These are phyloP conservation scores for Eira barbara DNA, from an alignment of 2,113 vertebrate genomes.

Conservation along the genomic window DNA sequence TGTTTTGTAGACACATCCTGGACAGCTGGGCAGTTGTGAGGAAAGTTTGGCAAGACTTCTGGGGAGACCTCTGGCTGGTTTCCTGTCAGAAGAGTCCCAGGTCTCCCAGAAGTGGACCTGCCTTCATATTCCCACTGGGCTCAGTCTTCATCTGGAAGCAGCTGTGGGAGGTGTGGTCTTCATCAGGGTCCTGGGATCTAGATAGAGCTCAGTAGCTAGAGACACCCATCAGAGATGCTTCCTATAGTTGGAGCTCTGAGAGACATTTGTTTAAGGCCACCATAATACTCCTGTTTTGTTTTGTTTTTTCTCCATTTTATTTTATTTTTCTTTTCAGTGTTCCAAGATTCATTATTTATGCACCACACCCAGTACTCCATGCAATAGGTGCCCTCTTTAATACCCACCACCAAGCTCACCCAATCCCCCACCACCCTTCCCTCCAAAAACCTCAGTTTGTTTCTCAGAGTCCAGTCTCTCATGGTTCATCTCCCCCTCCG, in stretches of 20 bases:
- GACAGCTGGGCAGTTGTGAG: neutral
- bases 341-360: too few species aligned
- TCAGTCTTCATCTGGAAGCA: neutral
- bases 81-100: neutral
- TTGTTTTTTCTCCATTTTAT: too few species aligned
- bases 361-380: too few species aligned
- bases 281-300: too few species aligned
- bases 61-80: neutral
- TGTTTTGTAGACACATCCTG: neutral
- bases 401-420: too few species aligned
- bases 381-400: too few species aligned
- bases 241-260: neutral
- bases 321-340: too few species aligned
- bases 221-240: neutral
- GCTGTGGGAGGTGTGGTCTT: neutral
- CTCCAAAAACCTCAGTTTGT: too few species aligned
- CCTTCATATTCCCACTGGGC: neutral
- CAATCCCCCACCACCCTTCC: too few species aligned
- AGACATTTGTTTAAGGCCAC: neutral
- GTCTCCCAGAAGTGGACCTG: neutral
- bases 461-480: too few species aligned
- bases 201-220: neutral
- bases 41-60: neutral
- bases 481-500: too few species aligned
- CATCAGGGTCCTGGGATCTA: fast-evolving